phyloP scores from a whole-genome alignment of 2,113 vertebrate genomes.

The Orthonyx spaldingii region DNA sequence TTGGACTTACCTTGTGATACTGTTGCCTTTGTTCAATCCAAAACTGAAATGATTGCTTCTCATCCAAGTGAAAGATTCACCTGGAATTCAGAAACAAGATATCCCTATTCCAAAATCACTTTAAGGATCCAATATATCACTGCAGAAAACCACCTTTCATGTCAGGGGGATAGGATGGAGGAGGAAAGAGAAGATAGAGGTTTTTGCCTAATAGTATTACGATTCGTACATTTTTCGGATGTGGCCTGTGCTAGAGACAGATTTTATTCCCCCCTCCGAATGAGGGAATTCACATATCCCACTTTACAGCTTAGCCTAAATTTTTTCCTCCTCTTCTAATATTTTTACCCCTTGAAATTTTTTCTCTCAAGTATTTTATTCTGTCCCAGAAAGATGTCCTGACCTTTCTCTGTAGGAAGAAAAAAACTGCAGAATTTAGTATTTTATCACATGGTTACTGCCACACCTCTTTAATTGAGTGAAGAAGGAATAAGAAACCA shows the following conservation, averaged over 20 bases:
- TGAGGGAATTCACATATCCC: not conserved
- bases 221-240: not conserved
- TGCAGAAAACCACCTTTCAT: not conserved
- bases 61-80: not conserved
- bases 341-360: not conserved
- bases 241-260: not conserved
- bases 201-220: not conserved
- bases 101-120: not conserved
- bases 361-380: slow-evolving; percentile 15
- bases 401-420: slow-evolving; percentile 38
- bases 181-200: not conserved
- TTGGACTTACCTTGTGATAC: not conserved
- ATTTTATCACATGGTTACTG: slow-evolving; percentile 44
- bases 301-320: not conserved
- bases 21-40: not conserved
- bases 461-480: slow-evolving; percentile 62
- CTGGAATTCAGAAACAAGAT: not conserved
- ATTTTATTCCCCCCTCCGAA: not conserved
- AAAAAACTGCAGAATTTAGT: slow-evolving; percentile 29
- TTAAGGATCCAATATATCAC: not conserved
- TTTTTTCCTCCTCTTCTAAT: not conserved
- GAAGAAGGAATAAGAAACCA: slow-evolving; percentile 59
- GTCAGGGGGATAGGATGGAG: not conserved
- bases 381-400: slow-evolving; percentile 18
- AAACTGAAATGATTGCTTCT: not conserved